Conservation (phyloP, 2,113 vertebrate genomes). For the Suricata suricatta region DNA sequence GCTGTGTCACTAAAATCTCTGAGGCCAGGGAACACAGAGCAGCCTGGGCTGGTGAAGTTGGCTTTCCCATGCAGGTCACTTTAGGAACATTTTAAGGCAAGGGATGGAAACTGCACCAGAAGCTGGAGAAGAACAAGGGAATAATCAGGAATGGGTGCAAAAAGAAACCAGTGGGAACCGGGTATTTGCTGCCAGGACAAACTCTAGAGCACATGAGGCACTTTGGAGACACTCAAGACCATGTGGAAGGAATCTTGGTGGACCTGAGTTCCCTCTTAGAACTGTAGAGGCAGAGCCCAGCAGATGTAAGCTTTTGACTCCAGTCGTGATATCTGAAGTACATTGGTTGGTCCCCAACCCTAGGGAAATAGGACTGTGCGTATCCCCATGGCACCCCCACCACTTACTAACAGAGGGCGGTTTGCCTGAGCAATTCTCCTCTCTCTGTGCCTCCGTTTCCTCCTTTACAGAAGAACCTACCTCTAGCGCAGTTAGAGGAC, state of each 20-base stretch:
- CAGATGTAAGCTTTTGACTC: not conserved
- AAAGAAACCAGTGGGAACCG: not conserved
- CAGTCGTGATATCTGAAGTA: not conserved
- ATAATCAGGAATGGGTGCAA: not conserved
- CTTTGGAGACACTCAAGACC: not conserved
- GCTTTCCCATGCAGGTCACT: not conserved
- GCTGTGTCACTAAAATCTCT: not conserved
- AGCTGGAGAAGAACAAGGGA: not conserved
- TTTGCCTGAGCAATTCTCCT: not conserved
- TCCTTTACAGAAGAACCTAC: accelerated
- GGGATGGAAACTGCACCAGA: not conserved
- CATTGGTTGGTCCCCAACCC: not conserved
- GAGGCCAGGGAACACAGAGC: not conserved
- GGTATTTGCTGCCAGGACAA: not conserved
- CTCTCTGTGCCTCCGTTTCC: not conserved
- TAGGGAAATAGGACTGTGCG: not conserved
- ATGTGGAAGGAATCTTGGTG: not conserved
- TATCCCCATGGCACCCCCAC: not conserved
- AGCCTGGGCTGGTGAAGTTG: not conserved
- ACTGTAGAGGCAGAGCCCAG: not conserved
- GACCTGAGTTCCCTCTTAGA: not conserved
- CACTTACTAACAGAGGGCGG: accelerated
- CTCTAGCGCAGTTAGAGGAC: not conserved
- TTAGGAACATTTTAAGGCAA: not conserved
- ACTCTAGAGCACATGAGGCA: not conserved